phyloP scores from a whole-genome alignment of 2,888 invertebrate species.

The Pandemis cinnamomeana region DNA sequence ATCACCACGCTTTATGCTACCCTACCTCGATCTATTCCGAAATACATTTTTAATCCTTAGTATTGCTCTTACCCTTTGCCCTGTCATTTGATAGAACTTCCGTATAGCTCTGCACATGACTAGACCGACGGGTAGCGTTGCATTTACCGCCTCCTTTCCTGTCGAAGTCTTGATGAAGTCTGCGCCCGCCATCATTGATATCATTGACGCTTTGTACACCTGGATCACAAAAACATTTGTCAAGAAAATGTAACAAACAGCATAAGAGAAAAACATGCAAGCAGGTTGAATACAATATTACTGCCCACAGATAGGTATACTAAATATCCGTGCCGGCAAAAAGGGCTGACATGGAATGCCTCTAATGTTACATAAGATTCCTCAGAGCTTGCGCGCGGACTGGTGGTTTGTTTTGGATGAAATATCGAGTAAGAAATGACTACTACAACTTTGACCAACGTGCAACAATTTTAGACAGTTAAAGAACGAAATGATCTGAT shows the following conservation, averaged over 20 bases:
- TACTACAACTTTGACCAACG: too few species aligned
- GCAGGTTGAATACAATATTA: too few species aligned
- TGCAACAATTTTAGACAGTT: too few species aligned
- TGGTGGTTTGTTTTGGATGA: too few species aligned
- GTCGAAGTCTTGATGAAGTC: constrained; percentile 99
- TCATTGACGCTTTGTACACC: constrained; percentile 94
- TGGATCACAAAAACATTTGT: constrained; percentile 51
- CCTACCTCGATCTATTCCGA: not conserved
- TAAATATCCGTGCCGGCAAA: constrained; percentile 27
- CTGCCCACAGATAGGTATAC: constrained; percentile 1
- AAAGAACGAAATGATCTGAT: too few species aligned
- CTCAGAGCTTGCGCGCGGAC: too few species aligned
- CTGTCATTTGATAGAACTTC: constrained; percentile 89
- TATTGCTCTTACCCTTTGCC: constrained; percentile 83
- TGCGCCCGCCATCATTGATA: constrained; percentile 97
- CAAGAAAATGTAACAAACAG: too few species aligned
- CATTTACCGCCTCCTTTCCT: constrained; percentile 97
- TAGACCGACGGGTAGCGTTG: constrained; percentile 94
- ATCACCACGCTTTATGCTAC: too few species aligned
- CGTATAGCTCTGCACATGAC: constrained; percentile 98
- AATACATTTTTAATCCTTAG: not conserved
- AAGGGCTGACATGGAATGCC: too few species aligned
- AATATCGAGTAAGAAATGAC: too few species aligned
- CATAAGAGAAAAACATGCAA: not conserved
- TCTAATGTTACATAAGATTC: too few species aligned